Evolutionary conservation across 1,140 invertebrate genomes (phyloP).

Genomic region (Sycophaga agraensis): DNA sequence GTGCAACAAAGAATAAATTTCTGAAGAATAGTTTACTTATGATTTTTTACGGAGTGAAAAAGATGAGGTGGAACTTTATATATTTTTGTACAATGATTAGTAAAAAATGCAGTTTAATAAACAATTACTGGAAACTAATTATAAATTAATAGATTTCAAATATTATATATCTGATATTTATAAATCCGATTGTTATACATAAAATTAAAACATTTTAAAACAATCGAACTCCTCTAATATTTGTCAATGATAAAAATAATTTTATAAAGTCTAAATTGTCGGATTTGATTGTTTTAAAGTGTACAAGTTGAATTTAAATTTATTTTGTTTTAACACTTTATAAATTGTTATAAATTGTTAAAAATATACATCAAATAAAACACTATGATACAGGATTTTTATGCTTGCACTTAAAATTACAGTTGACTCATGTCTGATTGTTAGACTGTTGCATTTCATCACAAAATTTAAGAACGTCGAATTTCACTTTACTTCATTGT

Average conservation of each 20-base stretch:
- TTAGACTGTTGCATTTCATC: too few species aligned
- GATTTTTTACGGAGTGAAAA: conserved; percentile 5
- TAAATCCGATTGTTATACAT: conserved; percentile 10
- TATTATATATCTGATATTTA: background rate
- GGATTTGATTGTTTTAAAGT: conserved; percentile 4
- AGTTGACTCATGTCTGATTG: conserved; percentile 13
- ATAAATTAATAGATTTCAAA: background rate
- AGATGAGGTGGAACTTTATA: conserved; percentile 25
- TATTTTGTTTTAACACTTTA: conserved; percentile 17
- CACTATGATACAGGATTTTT: background rate
- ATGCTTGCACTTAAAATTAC: background rate
- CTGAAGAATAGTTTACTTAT: background rate
- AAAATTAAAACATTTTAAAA: conserved; percentile 1
- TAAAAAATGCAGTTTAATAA: conserved; percentile 3
- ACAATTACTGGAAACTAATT: background rate
- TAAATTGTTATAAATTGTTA: conserved; percentile 3
- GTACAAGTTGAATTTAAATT: background rate
- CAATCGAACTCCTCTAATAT: background rate
- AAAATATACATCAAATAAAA: conserved; percentile 1
- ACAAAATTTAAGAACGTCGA: conserved; percentile 12
- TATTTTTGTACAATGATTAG: conserved; percentile 23
- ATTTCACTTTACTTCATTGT: conserved; percentile 10
- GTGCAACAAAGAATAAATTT: conserved; percentile 20
- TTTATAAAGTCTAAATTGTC: background rate
- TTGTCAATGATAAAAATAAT: background rate